These are phyloP conservation scores for Apoderus coryli DNA, from an alignment of 2,888 invertebrate genomes.

Conservation along the genomic window DNA sequence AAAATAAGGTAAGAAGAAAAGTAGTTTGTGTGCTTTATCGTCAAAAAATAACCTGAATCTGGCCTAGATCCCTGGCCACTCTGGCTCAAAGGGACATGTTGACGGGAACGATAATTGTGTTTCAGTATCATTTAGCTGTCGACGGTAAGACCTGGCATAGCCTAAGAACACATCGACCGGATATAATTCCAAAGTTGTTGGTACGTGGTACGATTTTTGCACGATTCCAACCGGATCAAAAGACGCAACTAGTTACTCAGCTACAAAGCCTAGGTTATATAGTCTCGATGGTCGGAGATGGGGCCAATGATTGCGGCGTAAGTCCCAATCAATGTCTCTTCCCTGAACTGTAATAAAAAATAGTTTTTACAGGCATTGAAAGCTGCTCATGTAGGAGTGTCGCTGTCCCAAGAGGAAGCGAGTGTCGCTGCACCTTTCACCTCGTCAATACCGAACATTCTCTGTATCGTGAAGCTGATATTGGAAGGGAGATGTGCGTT, in stretches of 20 bases:
- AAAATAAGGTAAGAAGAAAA: no score
- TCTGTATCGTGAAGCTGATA: conserved; percentile 65
- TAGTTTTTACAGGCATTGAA: conserved; percentile 55
- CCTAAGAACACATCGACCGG: conserved; percentile 52
- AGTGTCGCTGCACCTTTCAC: conserved; percentile 85
- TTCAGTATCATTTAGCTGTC: conserved; percentile 39
- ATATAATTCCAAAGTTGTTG: conserved; percentile 51
- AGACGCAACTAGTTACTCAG: conserved; percentile 57
- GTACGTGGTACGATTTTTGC: conserved; percentile 65
- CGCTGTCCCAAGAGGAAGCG: conserved; percentile 78
- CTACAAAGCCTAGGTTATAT: conserved; percentile 55
- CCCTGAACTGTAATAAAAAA: no score
- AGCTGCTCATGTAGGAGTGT: conserved; percentile 78
- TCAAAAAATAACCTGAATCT: no score
- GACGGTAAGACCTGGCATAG: conserved; percentile 66
- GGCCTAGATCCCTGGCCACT: no score
- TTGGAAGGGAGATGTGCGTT: conserved; percentile 76
- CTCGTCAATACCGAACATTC: conserved; percentile 64
- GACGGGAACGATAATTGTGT: no score
- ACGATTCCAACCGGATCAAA: conserved; percentile 69
- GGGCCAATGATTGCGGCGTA: conserved; percentile 75
- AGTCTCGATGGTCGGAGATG: conserved; percentile 54
- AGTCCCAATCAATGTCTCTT: conserved; percentile 14
- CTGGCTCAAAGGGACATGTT: no score
- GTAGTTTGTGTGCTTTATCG: no score